These are phyloP conservation scores for Phalloptychus januarius DNA, from an alignment of 2,797 vertebrate genomes.

Conservation along the genomic window DNA sequence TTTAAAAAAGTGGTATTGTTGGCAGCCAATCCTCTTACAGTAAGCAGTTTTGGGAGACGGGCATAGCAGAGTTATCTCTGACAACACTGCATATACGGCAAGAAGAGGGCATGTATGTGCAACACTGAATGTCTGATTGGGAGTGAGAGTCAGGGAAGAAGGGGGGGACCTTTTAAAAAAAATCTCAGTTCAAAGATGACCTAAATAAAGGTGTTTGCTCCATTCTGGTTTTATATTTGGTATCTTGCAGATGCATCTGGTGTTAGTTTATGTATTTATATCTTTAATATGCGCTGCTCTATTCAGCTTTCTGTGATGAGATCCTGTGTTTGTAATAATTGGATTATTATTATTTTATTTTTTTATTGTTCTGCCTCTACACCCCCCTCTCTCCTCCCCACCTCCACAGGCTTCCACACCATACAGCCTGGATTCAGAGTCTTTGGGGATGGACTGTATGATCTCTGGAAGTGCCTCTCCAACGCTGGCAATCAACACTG, in stretches of 20 bases:
- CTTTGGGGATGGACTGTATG: slow-evolving; percentile 96
- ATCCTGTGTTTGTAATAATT: slow-evolving; percentile 69
- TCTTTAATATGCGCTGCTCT: slow-evolving; percentile 24
- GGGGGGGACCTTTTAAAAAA: slow-evolving; percentile 42
- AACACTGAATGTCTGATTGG: slow-evolving; percentile 17
- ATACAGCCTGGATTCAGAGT: slow-evolving; percentile 94
- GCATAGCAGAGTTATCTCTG: slow-evolving; percentile 75
- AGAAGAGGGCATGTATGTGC: slow-evolving; percentile 24
- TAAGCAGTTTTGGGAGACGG: slow-evolving; percentile 82
- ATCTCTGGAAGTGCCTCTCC: slow-evolving; percentile 97
- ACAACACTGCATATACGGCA: slow-evolving; percentile 50
- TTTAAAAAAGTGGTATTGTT: slow-evolving; percentile 81
- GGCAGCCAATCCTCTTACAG: slow-evolving; percentile 83
- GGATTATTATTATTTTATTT: slow-evolving; percentile 44
- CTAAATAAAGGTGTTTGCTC: slow-evolving; percentile 78
- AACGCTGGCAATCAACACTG: slow-evolving; percentile 97
- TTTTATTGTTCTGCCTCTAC: slow-evolving; percentile 53
- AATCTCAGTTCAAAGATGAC: slow-evolving; percentile 74
- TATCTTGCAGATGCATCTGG: slow-evolving; percentile 21
- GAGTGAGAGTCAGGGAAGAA: slow-evolving; percentile 37
- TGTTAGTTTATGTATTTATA: slow-evolving; percentile 31
- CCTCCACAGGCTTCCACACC: slow-evolving; percentile 89
- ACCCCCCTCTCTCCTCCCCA: slow-evolving; percentile 37
- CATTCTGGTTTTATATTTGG: slow-evolving; percentile 13
- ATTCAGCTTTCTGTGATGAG: slow-evolving; percentile 41